Evolutionary conservation across 1,140 invertebrate genomes (phyloP).

Genomic region (Dreissena rostriformis): DNA sequence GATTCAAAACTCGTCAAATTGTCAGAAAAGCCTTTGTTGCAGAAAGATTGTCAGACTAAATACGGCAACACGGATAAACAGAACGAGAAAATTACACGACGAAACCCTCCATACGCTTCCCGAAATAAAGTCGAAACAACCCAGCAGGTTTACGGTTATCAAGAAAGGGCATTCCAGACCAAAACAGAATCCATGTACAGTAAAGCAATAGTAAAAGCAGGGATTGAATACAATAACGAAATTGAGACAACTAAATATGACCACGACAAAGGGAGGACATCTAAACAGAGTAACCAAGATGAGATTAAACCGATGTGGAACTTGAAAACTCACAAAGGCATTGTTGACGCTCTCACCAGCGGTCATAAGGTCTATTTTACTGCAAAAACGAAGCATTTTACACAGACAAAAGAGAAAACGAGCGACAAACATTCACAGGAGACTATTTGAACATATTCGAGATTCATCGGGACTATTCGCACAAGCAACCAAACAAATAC

Average conservation of each 20-base stretch:
- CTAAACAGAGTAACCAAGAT: neutral
- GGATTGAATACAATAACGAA: slow-evolving; percentile 9
- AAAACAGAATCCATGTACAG: neutral
- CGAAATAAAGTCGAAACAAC: slow-evolving; percentile 8
- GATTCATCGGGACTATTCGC: slow-evolving; percentile 24
- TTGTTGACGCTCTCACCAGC: slow-evolving; percentile 53
- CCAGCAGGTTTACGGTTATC: neutral
- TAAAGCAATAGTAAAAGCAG: slow-evolving; percentile 16
- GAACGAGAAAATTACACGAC: neutral
- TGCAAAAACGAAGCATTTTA: slow-evolving; percentile 53
- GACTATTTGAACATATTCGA: slow-evolving; percentile 59
- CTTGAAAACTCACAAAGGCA: slow-evolving; percentile 43
- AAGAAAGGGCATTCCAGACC: neutral
- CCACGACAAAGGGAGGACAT: neutral
- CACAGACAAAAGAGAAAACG: slow-evolving; percentile 14
- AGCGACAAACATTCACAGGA: slow-evolving; percentile 51
- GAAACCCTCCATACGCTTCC: neutral
- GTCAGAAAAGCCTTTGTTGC: slow-evolving; percentile 16
- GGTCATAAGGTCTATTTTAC: slow-evolving; percentile 60
- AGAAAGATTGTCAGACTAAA: neutral
- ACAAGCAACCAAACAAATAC: slow-evolving; percentile 34
- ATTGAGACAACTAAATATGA: neutral
- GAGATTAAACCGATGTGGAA: slow-evolving; percentile 53
- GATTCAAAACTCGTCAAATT: neutral
- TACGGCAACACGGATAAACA: neutral